Percentiles rank a stretch among this genome's conserved stretches.
Conservation (phyloP, 2,113 vertebrate species). For the Ageneiosus marmoratus region DNA sequence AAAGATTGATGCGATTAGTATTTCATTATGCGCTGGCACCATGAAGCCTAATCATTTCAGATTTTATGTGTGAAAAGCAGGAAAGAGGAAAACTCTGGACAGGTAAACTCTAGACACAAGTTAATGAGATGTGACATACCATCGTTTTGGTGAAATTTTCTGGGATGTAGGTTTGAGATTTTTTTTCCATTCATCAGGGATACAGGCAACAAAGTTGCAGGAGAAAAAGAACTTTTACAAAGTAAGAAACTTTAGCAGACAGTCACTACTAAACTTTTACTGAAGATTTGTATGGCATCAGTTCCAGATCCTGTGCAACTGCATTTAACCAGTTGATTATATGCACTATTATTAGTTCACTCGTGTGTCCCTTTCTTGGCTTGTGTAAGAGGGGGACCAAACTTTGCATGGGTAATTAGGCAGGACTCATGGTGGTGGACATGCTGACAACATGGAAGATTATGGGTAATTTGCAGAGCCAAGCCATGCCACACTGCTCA, state of each 20-base stretch:
- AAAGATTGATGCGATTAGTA: conserved; percentile 85
- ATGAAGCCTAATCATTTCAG: conserved; percentile 77
- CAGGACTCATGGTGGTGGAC: not conserved
- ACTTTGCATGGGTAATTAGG: conserved; percentile 9
- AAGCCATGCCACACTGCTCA: conserved; percentile 5
- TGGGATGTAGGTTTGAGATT: not conserved
- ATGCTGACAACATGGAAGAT: not conserved
- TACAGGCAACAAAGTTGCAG: not conserved
- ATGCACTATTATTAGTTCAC: not conserved
- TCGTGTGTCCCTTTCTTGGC: not conserved
- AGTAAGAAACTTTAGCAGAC: not conserved
- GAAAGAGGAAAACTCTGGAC: conserved; percentile 33
- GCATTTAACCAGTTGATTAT: not conserved
- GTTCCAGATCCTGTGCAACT: not conserved
- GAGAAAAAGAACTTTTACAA: not conserved
- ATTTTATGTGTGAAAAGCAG: conserved; percentile 51
- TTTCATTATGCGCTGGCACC: conserved; percentile 78
- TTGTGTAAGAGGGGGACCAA: not conserved
- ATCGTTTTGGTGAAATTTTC: not conserved
- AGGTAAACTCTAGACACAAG: not conserved
- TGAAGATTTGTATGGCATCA: not conserved
- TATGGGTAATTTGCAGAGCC: conserved; percentile 6
- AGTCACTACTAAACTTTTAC: not conserved
- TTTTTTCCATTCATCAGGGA: not conserved
- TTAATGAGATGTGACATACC: not conserved